Evolutionary conservation across 2,888 invertebrate species (phyloP).

Genomic region (Drosophila bunnanda): DNA sequence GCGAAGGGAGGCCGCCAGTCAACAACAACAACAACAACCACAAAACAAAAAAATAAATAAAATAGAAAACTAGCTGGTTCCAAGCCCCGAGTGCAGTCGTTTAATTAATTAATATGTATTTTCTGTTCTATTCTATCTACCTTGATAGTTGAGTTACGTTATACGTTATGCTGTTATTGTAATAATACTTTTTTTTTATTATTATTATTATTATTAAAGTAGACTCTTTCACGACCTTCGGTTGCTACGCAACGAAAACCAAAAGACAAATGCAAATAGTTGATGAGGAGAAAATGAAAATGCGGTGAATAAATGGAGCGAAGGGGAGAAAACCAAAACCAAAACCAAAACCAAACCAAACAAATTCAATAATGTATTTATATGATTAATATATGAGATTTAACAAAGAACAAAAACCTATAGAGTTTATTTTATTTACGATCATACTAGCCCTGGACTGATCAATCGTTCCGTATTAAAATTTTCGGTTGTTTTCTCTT

Average conservation of each 20-base stretch:
- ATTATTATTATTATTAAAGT: constrained; percentile 74
- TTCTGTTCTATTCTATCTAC: constrained; percentile 78
- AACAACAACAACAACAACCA: not conserved
- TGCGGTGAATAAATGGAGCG: constrained; percentile 23
- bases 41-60: not conserved
- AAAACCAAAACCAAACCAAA: constrained; percentile 49
- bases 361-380: constrained; percentile 76
- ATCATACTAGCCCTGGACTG: not conserved
- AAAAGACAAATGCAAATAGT: constrained; percentile 39
- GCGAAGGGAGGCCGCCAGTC: not conserved
- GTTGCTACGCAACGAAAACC: constrained; percentile 28
- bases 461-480: not conserved
- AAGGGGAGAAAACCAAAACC: constrained; percentile 40
- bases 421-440: not conserved
- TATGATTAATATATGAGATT: constrained; percentile 77
- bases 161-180: constrained; percentile 78
- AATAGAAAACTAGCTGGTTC: constrained; percentile 4
- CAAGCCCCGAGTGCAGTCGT: constrained; percentile 64
- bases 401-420: constrained; percentile 54
- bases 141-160: constrained; percentile 77
- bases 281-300: constrained; percentile 34
- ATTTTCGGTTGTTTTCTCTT: too few relatives aligned
- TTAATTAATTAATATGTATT: constrained; percentile 75
- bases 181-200: constrained; percentile 73
- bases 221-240: constrained; percentile 61